Percentiles rank a stretch among this genome's conserved stretches.
Evolutionary conservation across 2,113 vertebrate genomes (phyloP).

Genomic region (Thoracochromis brauschi): DNA sequence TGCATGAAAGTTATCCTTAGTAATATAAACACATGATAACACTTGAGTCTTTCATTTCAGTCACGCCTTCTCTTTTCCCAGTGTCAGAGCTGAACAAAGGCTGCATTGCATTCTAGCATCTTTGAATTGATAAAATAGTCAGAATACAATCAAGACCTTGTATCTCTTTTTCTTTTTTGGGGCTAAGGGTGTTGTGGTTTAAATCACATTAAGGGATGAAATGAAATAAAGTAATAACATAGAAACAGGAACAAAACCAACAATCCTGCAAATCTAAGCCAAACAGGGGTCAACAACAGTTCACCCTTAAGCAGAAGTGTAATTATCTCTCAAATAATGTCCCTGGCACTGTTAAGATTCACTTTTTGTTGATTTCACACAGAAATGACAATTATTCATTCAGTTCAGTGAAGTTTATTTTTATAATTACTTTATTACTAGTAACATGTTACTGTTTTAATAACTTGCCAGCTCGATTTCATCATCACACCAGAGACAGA

Average conservation of each 20-base stretch:
- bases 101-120: neutral
- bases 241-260: neutral
- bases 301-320: neutral
- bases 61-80: neutral
- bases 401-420: neutral
- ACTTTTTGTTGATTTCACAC: neutral
- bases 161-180: neutral
- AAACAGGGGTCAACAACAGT: neutral
- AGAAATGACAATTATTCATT: neutral
- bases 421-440: neutral
- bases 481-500: neutral
- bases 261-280: neutral
- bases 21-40: neutral
- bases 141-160: conserved; percentile 5
- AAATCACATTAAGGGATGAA: neutral
- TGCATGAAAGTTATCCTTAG: neutral
- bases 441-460: neutral
- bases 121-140: neutral
- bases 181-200: neutral
- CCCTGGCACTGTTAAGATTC: neutral
- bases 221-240: neutral
- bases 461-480: neutral
- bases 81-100: neutral
- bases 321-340: neutral
- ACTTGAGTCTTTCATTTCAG: neutral